phyloP scores from a whole-genome alignment of 2,113 vertebrate species.

The Nestor notabilis region DNA sequence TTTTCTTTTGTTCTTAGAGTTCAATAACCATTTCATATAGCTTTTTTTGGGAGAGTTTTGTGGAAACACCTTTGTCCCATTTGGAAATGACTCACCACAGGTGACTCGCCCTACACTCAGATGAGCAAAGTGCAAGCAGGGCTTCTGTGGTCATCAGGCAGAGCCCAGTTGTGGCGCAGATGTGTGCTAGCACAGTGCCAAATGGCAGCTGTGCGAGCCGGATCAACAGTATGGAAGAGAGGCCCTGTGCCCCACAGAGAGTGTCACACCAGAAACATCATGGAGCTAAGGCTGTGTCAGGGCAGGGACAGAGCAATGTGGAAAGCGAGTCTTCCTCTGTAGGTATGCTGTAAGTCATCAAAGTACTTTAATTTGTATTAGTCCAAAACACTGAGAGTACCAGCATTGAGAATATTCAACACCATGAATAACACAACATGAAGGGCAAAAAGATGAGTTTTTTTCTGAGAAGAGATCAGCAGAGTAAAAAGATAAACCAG shows the following conservation, averaged over 20 bases:
- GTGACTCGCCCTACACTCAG: neutral
- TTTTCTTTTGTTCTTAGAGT: neutral
- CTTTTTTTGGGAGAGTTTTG: neutral
- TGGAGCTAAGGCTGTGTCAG: neutral
- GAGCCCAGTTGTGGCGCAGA: neutral
- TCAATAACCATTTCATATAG: neutral
- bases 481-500: neutral
- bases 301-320: neutral
- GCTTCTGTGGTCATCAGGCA: neutral
- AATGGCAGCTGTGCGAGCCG: neutral
- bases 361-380: neutral
- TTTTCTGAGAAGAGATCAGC: neutral
- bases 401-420: neutral
- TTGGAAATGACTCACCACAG: neutral
- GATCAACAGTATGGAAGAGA: fast-evolving
- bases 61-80: neutral
- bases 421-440: neutral
- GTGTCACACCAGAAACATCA: neutral
- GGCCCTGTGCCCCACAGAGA: fast-evolving
- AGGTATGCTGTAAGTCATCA: neutral
- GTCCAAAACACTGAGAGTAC: neutral
- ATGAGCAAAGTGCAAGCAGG: neutral
- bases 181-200: neutral
- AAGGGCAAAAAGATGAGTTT: neutral
- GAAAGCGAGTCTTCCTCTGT: neutral